phyloP scores from a whole-genome alignment of 2,113 vertebrate species.

The Lampris megalopsis region DNA sequence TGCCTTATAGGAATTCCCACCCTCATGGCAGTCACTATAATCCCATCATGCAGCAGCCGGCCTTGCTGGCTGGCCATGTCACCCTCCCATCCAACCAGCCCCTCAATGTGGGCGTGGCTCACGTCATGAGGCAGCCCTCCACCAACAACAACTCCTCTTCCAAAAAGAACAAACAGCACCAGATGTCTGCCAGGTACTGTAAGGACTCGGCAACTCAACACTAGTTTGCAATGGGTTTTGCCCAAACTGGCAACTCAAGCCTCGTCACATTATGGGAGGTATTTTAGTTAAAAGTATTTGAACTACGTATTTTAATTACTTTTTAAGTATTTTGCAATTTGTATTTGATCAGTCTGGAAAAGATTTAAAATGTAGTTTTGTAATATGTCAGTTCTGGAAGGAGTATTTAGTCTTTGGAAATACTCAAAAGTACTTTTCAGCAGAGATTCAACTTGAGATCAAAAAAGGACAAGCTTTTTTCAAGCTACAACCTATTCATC shows the following conservation, averaged over 20 bases:
- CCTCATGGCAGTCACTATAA: constrained; percentile 96
- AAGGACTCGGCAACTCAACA: background rate
- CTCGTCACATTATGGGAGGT: background rate
- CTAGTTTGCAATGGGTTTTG: too few species aligned
- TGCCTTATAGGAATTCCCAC: constrained; percentile 87
- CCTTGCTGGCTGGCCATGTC: constrained; percentile 92
- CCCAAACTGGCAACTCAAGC: background rate
- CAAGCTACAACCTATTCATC: too few species aligned
- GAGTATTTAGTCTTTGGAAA: too few species aligned
- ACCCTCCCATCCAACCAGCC: constrained; percentile 94
- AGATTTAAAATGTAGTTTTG: too few species aligned
- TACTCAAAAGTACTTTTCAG: too few species aligned
- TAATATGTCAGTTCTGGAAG: too few species aligned
- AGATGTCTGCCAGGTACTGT: constrained; percentile 88
- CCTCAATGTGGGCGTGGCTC: constrained; percentile 96
- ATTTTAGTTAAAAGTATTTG: too few species aligned
- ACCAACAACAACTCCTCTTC: constrained; percentile 86
- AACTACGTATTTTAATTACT: too few species aligned
- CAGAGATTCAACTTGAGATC: too few species aligned
- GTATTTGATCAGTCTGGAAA: too few species aligned
- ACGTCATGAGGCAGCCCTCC: constrained; percentile 97
- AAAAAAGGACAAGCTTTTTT: too few species aligned
- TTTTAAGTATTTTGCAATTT: too few species aligned
- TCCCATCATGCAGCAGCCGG: constrained; percentile 99
- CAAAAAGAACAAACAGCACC: constrained; percentile 96